Base-by-base conservation (phyloP, 2,113 vertebrate genomes). In the Oxygymnocypris stewartii region DNA sequence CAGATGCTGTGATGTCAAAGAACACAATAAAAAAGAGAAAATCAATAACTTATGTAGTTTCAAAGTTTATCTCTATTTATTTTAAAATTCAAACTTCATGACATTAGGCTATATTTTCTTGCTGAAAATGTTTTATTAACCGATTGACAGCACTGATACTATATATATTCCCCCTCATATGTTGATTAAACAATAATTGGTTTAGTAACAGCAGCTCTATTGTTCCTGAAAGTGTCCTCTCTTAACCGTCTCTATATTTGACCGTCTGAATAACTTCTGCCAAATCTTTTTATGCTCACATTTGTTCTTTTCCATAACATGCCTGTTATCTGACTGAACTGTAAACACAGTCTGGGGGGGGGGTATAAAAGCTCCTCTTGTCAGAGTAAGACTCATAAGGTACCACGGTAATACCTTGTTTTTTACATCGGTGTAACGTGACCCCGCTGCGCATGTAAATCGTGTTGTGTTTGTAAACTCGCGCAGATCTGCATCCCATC, bases 221-320 rank as follows among this genome's bases (percentile, higher is more conserved):
- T 76, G 42, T 76, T 76, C 42, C 73, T 76, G 18, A 73, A 40
- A 73, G 16, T 76, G 47, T 49, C n/a, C 73, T 75, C 40, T 47
- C 73, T 47, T 75, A 44, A 74, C 4, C 10, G 20, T 42, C 37
- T 74, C 11, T 2, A 44, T 74, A 44, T 75, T 74, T 75, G 10
- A 0, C 67, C 8, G 65, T 73, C 69, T 73, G 69, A 40, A 73
- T 20, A 40, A 73, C 35, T 74, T 42, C 71, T 74, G 37, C 71
- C 71, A 74, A 42, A n/a, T n/a, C 20, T 74, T 74, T 74, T 74
- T 74, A 74, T 74, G 71, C 37, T 74, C 71, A 74, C 71, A 44
- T 75, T 44, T 42, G 71, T 75, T 75, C 73, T 47, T 75, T 75
- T 47, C 71, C 71, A 74, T 20, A 42, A 40, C 37, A 13, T 14